A percentile compares a stretch with the other conserved stretches of the same genome.
Conservation (phyloP, 1,140 invertebrate genomes). For the Proales similis region DNA sequence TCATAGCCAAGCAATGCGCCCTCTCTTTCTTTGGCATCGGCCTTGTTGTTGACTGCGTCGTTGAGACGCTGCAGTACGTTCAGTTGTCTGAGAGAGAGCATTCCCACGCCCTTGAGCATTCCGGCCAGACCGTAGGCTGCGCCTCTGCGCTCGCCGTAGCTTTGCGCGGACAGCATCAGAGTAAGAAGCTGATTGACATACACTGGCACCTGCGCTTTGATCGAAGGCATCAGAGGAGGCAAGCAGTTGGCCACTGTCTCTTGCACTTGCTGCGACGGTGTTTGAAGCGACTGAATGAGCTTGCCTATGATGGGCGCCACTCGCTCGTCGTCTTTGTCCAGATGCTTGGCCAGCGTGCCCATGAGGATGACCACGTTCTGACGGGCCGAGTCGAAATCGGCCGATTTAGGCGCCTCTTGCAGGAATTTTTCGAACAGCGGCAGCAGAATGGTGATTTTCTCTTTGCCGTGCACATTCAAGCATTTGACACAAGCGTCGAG, state of each 20-base stretch:
- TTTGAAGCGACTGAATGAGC: constrained; percentile 80
- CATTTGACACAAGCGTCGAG: constrained; percentile 79
- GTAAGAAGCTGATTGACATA: constrained; percentile 78
- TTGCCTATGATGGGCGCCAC: constrained; percentile 83
- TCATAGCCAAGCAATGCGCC: constrained; percentile 94
- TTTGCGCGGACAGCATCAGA: constrained; percentile 80
- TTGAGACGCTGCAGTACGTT: constrained; percentile 90
- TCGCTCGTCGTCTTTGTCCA: constrained; percentile 79
- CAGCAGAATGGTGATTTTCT: constrained; percentile 62
- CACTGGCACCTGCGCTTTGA: constrained; percentile 77
- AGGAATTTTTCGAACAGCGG: constrained; percentile 83
- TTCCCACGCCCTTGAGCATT: constrained; percentile 86
- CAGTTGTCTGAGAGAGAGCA: constrained; percentile 83
- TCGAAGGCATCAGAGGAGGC: constrained; percentile 79
- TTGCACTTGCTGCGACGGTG: constrained; percentile 91
- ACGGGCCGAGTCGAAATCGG: constrained; percentile 28
- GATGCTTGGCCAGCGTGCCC: constrained; percentile 86
- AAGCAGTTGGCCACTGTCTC: constrained; percentile 94
- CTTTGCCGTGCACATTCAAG: constrained; percentile 74
- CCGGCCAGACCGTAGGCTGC: constrained; percentile 54
- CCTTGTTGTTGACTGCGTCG: constrained; percentile 89
- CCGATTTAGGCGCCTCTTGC: constrained; percentile 65
- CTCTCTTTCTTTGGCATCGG: constrained; percentile 83
- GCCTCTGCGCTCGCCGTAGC: constrained; percentile 86
- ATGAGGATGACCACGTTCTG: constrained; percentile 64